Percentiles rank a stretch among this genome's conserved stretches.
Conservation (phyloP, 2,113 vertebrate genomes). For the Brachyistius frenatus region DNA sequence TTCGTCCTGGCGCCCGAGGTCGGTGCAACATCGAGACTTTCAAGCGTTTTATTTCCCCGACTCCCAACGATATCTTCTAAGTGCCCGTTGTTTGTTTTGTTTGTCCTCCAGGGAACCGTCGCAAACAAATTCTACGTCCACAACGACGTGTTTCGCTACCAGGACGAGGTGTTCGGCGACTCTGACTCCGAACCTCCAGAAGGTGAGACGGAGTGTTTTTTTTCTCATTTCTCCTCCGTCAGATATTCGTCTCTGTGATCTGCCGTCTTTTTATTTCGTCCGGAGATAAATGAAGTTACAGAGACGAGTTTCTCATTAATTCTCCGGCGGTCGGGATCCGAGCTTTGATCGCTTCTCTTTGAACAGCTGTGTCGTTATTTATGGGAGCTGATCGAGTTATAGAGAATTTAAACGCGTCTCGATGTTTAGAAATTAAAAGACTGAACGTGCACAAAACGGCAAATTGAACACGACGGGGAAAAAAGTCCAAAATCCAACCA, state of each 20-base stretch:
- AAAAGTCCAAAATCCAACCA: too few species aligned
- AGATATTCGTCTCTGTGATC: too few species aligned
- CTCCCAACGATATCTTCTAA: fast-evolving
- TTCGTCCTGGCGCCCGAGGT: constrained; percentile 98
- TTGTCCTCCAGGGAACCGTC: constrained; percentile 89
- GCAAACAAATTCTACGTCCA: constrained; percentile 99
- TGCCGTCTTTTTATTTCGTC: too few species aligned
- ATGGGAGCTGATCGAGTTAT: too few species aligned
- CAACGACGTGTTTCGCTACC: constrained; percentile 98
- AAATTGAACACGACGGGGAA: too few species aligned
- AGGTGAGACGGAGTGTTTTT: constrained; percentile 82
- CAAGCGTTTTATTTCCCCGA: too few species aligned
- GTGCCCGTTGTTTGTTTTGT: background rate
- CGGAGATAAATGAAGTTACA: too few species aligned
- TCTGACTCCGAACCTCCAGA: constrained; percentile 96
- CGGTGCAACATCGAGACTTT: background rate
- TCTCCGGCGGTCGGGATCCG: background rate
- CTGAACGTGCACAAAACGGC: too few species aligned
- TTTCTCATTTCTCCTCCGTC: too few species aligned
- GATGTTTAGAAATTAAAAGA: too few species aligned
- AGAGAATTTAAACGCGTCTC: too few species aligned
- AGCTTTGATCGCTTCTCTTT: background rate
- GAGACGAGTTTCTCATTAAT: too few species aligned
- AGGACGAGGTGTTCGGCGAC: constrained; percentile 97
- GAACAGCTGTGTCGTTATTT: background rate